phyloP scores from a whole-genome alignment of 2,797 vertebrate genomes.

The Paguma larvata region DNA sequence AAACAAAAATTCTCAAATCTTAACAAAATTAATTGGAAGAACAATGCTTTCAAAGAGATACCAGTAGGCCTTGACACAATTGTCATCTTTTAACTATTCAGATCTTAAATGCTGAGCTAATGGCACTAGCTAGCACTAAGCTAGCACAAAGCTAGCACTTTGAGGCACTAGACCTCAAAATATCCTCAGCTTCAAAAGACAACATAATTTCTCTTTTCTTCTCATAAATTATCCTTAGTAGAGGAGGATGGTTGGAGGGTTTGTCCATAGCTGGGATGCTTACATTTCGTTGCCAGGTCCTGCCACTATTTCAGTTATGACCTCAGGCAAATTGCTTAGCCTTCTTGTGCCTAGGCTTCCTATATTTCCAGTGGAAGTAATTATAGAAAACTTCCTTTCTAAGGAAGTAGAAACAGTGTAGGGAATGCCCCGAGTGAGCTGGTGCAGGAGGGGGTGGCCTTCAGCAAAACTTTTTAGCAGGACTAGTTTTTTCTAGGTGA shows the following conservation, averaged over 20 bases:
- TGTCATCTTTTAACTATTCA: background rate
- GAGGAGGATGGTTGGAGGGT: background rate
- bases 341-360: background rate
- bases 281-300: background rate
- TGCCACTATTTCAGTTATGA: background rate
- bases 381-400: background rate
- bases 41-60: background rate
- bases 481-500: background rate
- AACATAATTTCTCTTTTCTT: slow-evolving; percentile 4
- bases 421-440: background rate
- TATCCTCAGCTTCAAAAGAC: background rate
- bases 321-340: background rate
- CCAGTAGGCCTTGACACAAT: background rate
- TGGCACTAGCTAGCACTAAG: background rate
- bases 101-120: background rate
- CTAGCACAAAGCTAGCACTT: no score
- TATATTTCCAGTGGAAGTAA: background rate
- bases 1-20: slow-evolving; percentile 1
- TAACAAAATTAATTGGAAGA: background rate
- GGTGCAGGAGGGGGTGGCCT: background rate
- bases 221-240: slow-evolving; percentile 25
- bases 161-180: background rate
- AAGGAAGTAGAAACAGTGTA: background rate
- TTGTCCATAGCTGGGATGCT: background rate
- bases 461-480: background rate